phyloP scores from a whole-genome alignment of 2,113 vertebrate genomes.

The Falco punctatus region DNA sequence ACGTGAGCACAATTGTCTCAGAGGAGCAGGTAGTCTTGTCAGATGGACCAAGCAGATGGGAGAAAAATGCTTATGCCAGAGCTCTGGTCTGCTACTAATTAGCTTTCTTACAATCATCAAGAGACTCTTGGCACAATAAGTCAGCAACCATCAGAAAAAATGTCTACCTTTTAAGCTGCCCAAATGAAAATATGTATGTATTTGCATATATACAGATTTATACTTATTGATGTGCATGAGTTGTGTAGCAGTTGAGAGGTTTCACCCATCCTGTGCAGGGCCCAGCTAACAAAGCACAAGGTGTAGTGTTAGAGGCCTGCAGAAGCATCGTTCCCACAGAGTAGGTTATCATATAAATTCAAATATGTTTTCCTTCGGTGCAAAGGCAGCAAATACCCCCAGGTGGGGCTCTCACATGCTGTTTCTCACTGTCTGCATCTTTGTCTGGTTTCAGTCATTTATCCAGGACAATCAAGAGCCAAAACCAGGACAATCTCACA shows the following conservation, averaged over 20 bases:
- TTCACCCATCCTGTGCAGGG: neutral
- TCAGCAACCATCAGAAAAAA: neutral
- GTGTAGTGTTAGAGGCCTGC: neutral
- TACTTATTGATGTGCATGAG: neutral
- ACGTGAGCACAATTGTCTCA: neutral
- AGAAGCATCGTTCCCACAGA: neutral
- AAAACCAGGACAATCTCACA: neutral
- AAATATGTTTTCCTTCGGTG: neutral
- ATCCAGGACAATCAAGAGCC: no score
- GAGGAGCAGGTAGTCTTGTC: neutral
- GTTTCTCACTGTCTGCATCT: neutral
- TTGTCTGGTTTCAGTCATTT: no score
- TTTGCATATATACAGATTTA: neutral
- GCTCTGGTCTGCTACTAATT: neutral
- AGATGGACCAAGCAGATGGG: neutral
- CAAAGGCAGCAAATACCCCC: neutral
- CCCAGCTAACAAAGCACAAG: neutral
- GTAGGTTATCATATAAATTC: neutral
- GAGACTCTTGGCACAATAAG: neutral
- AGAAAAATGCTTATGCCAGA: neutral
- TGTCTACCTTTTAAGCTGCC: neutral
- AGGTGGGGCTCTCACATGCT: neutral
- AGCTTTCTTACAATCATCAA: neutral
- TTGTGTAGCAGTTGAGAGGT: neutral
- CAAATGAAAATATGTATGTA: neutral